Conservation (phyloP, 2,113 vertebrate species). For the Galeopterus variegatus region DNA sequence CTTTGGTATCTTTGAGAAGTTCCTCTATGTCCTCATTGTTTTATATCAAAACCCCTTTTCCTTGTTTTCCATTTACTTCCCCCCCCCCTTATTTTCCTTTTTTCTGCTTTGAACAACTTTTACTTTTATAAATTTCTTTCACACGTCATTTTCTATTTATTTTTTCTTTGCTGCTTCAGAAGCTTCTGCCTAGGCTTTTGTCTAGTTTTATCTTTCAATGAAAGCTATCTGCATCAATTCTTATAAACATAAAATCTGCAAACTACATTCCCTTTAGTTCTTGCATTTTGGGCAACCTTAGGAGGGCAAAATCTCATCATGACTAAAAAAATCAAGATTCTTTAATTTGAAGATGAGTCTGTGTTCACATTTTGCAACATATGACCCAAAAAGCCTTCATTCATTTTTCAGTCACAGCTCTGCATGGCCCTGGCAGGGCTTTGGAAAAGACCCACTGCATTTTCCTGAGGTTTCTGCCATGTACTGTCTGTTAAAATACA, state of each 20-base stretch:
- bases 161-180: constrained; percentile 87
- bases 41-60: constrained; percentile 88
- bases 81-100: constrained; percentile 90
- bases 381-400: constrained; percentile 93
- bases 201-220: constrained; percentile 93
- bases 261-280: constrained; percentile 92
- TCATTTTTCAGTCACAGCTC: constrained; percentile 91
- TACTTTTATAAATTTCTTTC: constrained; percentile 88
- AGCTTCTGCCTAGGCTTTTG: constrained; percentile 92
- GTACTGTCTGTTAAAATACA: constrained; percentile 93
- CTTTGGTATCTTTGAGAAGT: constrained; percentile 92
- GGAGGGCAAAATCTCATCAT: constrained; percentile 92
- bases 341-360: constrained; percentile 94
- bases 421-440: constrained; percentile 89
- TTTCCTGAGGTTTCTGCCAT: constrained; percentile 85
- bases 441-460: constrained; percentile 90
- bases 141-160: constrained; percentile 69
- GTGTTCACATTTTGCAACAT: constrained; percentile 92
- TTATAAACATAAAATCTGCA: constrained; percentile 87
- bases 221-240: constrained; percentile 92
- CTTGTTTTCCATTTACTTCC: constrained; percentile 85
- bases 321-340: constrained; percentile 91
- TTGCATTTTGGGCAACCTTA: constrained; percentile 93
- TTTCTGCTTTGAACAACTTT: constrained; percentile 94
- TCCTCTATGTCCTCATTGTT: constrained; percentile 91